A percentile compares a stretch with the other conserved stretches of the same genome.
These are phyloP conservation scores for Sciaenops ocellatus DNA, from an alignment of 2,797 vertebrate species.

Conservation along the genomic window DNA sequence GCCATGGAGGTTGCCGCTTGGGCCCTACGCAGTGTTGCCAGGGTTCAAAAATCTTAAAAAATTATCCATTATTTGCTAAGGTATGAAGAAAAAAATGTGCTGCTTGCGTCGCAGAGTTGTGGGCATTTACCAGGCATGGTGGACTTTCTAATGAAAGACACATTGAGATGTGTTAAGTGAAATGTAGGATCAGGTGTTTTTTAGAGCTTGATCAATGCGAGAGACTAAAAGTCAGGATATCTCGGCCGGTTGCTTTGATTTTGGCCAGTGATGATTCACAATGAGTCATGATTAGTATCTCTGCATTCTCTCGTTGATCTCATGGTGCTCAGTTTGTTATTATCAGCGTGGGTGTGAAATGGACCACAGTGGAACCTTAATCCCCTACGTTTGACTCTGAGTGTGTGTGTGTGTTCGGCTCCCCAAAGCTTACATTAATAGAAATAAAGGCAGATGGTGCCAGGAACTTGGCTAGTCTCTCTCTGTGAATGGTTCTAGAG, in stretches of 20 bases:
- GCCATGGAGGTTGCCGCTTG: too few species aligned
- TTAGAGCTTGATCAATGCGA: neutral
- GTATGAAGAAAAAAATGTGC: neutral
- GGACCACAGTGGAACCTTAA: slow-evolving; percentile 20
- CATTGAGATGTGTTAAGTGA: neutral
- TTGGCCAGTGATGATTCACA: neutral
- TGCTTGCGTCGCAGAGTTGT: neutral
- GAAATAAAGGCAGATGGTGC: slow-evolving; percentile 49
- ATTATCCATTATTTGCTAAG: neutral
- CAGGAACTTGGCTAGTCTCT: slow-evolving; percentile 52
- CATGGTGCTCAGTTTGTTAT: slow-evolving; percentile 9
- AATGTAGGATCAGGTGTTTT: neutral
- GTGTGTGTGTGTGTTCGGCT: slow-evolving; percentile 33
- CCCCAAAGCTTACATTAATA: slow-evolving; percentile 30
- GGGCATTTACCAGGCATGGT: neutral
- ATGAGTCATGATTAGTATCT: slow-evolving; percentile 8
- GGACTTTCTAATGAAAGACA: neutral
- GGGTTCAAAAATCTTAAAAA: too few species aligned
- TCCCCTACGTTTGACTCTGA: slow-evolving; percentile 20
- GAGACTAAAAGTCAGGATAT: neutral
- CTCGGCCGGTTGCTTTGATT: neutral
- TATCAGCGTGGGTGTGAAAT: slow-evolving; percentile 22
- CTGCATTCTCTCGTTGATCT: slow-evolving; percentile 12
- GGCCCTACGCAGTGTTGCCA: neutral
- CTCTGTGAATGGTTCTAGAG: slow-evolving; percentile 47